These are phyloP conservation scores for Epistrophella euchroma DNA, from an alignment of 2,888 invertebrate genomes.

Conservation along the genomic window DNA sequence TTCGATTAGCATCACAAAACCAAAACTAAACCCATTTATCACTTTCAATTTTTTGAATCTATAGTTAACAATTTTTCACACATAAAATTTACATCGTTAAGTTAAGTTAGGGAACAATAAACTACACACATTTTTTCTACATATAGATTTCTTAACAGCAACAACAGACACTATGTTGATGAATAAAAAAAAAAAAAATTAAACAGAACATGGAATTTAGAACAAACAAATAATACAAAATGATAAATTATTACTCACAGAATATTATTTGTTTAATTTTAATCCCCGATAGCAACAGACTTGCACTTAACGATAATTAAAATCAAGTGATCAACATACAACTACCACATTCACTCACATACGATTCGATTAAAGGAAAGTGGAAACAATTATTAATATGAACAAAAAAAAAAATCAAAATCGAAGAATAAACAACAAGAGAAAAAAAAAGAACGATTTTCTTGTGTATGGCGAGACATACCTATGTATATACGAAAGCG, in stretches of 20 bases:
- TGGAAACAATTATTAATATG: slow-evolving; percentile 48
- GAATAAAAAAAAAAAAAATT: not conserved
- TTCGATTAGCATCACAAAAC: slow-evolving; percentile 18
- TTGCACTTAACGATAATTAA: slow-evolving; percentile 67
- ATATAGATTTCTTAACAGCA: not conserved
- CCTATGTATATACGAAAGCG: too few species aligned
- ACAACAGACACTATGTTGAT: not conserved
- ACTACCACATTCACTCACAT: slow-evolving; percentile 40
- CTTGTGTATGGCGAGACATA: slow-evolving; percentile 56
- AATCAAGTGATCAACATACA: slow-evolving; percentile 63
- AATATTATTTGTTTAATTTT: slow-evolving; percentile 40
- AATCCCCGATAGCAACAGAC: slow-evolving; percentile 68
- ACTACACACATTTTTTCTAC: not conserved
- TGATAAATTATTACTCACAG: slow-evolving; percentile 54
- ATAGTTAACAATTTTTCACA: slow-evolving; percentile 25
- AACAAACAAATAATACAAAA: slow-evolving; percentile 22
- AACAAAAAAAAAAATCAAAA: slow-evolving; percentile 36
- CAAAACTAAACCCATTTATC: slow-evolving; percentile 20
- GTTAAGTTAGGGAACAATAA: not conserved
- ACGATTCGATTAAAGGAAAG: slow-evolving; percentile 72
- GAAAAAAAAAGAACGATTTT: slow-evolving; percentile 29
- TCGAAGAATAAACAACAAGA: slow-evolving; percentile 5
- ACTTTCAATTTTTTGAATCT: slow-evolving; percentile 12
- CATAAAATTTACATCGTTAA: slow-evolving; percentile 45
- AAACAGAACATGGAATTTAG: slow-evolving; percentile 25